Evolutionary conservation across 2,113 vertebrate species (phyloP).

Genomic region (Synchiropus splendidus): DNA sequence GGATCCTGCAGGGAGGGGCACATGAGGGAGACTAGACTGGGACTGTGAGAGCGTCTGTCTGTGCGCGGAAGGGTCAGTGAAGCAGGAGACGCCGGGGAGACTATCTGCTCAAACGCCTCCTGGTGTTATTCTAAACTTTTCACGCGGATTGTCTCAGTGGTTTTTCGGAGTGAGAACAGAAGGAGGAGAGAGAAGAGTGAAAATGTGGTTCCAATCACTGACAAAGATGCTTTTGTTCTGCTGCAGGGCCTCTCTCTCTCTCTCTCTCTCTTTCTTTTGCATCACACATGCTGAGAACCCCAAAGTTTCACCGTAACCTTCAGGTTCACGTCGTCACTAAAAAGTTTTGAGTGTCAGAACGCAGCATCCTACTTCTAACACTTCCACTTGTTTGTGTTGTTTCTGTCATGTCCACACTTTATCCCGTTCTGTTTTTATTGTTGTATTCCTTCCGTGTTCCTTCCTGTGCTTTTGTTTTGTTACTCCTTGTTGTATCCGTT

Average conservation of each 20-base stretch:
- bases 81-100: slow-evolving; percentile 19
- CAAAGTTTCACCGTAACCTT: too few species aligned
- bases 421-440: too few species aligned
- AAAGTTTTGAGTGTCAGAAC: too few species aligned
- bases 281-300: too few species aligned
- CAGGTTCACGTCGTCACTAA: too few species aligned
- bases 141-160: slow-evolving; percentile 50
- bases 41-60: slow-evolving; percentile 9
- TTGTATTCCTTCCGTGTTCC: too few species aligned
- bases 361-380: too few species aligned
- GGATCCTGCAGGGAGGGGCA: slow-evolving; percentile 19
- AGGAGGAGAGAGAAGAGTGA: slow-evolving; percentile 23
- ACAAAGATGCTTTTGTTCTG: slow-evolving; percentile 73
- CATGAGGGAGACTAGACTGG: slow-evolving; percentile 4
- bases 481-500: too few species aligned
- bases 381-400: too few species aligned
- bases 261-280: slow-evolving; percentile 26
- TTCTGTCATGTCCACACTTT: too few species aligned
- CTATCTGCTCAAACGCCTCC: slow-evolving; percentile 25
- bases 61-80: slow-evolving; percentile 11
- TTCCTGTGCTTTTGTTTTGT: too few species aligned
- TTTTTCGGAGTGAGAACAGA: slow-evolving; percentile 19
- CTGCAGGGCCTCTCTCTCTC: slow-evolving; percentile 25
- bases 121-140: slow-evolving; percentile 62
- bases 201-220: slow-evolving; percentile 55